Base-by-base conservation (phyloP, 2,113 vertebrate species). In the Heliornis fulica region DNA sequence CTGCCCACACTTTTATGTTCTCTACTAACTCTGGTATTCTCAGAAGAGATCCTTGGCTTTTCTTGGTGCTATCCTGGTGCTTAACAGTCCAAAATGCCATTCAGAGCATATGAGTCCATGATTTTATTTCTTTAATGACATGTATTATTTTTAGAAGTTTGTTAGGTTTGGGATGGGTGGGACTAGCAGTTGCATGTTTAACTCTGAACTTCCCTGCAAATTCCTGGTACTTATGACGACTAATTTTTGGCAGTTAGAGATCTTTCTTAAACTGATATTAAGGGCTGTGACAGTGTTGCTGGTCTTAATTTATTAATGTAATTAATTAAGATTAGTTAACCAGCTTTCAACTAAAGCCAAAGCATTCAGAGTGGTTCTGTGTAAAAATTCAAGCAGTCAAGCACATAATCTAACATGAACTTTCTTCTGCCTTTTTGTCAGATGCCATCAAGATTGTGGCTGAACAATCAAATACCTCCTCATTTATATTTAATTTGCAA, bases 401-500 rank as follows among this genome's bases (percentile, higher is more conserved):
- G 23, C 13, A 63, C 10, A 32, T 31, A 65, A 77, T 34, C 8
- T 92, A 65, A 29, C 1, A 4, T 13, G 43, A 45, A 57, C 3
- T 22, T 91, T 69, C 13, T 3, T 87, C 29, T 54, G 32, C 2
- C 19, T 77, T 94, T 88, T 83, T 71, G 46, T 77, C 45, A 70
- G 75, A 46, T 70, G 50, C 23, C 63, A 43, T 59, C 54, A 83
- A 92, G 59, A 70, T 54, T 54, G 38, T 78, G 63, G 34, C 60
- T 74, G 56, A 94, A 81, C 64, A 85, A 89, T 74, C 60, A 83
- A 84, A 36, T 70, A 54, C 34, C 26, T 93, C 43, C 32, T 77
- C 60, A 31, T 78, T 86, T 68, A 66, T 83, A 70, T 95, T 90
- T 87, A 63, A 83, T 95, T 77, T 89, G 72, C 29, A 92, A 87